A percentile compares a stretch with the other conserved stretches of the same genome.
Evolutionary conservation across 2,888 invertebrate genomes (phyloP).

Genomic region (Drosophila tripunctata): DNA sequence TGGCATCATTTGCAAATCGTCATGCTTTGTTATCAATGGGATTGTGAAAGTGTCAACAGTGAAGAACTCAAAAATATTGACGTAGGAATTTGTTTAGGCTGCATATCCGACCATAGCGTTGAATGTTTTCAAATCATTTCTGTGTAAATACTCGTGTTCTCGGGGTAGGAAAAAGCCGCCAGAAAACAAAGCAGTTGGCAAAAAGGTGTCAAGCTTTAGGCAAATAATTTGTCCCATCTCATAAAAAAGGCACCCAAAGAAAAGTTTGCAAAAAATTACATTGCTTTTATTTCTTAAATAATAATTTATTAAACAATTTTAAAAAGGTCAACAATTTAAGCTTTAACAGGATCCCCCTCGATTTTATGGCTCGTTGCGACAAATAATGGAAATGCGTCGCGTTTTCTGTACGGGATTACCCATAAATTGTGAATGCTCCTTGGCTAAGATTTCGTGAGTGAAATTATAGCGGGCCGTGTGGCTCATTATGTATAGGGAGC

Average conservation of each 20-base stretch:
- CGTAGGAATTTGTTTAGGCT: constrained; percentile 19
- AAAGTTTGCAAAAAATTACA: constrained; percentile 4
- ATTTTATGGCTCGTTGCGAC: constrained; percentile 88
- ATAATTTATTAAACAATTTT: constrained; percentile 4
- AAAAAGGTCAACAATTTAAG: constrained; percentile 8
- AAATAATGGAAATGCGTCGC: constrained; percentile 93
- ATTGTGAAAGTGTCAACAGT: constrained; percentile 19
- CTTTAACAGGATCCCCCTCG: background rate
- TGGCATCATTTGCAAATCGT: constrained; percentile 73
- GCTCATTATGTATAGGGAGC: constrained; percentile 97
- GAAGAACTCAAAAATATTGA: constrained; percentile 27
- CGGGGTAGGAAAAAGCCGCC: constrained; percentile 2
- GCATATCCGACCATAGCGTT: background rate
- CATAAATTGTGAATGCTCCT: constrained; percentile 88
- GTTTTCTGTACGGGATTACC: constrained; percentile 86
- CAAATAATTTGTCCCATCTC: constrained; percentile 34
- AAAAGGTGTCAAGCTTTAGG: constrained; percentile 37
- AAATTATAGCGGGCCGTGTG: constrained; percentile 93
- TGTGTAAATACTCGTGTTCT: constrained; percentile 26
- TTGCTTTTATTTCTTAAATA: background rate
- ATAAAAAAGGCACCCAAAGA: no score
- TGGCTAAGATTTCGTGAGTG: constrained; percentile 94
- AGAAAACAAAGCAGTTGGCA: constrained; percentile 38
- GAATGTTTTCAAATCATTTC: constrained; percentile 5
- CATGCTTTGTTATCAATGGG: constrained; percentile 49